Evolutionary conservation across 2,888 invertebrate genomes (phyloP).

Genomic region (Sthenelais limicola): DNA sequence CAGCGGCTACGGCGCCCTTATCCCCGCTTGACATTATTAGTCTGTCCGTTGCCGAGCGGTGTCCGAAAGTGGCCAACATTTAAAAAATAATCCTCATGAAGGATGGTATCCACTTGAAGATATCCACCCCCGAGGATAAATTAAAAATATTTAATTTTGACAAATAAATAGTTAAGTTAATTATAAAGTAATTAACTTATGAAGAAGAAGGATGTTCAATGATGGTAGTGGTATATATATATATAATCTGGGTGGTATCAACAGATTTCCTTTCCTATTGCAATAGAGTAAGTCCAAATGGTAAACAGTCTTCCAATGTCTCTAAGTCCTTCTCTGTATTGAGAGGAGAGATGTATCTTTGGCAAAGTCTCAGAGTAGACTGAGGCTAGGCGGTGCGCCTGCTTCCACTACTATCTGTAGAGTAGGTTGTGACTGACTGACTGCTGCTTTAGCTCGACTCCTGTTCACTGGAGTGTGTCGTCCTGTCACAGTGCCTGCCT

Average conservation of each 20-base stretch:
- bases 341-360: background rate
- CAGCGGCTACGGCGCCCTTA: background rate
- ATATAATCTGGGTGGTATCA: constrained; percentile 11
- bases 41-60: background rate
- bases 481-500: constrained; percentile 30
- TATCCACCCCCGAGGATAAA: too few relatives aligned
- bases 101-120: too few relatives aligned
- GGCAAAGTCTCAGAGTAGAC: background rate
- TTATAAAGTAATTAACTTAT: too few relatives aligned
- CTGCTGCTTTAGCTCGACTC: background rate
- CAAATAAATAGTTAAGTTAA: too few relatives aligned
- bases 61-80: constrained; percentile 37
- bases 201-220: too few relatives aligned
- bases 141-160: too few relatives aligned
- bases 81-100: constrained; percentile 7
- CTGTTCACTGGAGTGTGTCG: constrained; percentile 33
- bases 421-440: constrained; percentile 14
- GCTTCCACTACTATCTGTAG: background rate
- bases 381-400: constrained; percentile 3
- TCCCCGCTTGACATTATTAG: constrained; percentile 21
- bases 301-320: background rate
- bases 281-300: background rate
- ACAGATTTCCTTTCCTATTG: constrained; percentile 29
- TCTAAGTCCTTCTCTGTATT: background rate
- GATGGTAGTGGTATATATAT: too few relatives aligned